Evolutionary conservation across 1,140 invertebrate species (phyloP).

Genomic region (Drosophila suzukii): DNA sequence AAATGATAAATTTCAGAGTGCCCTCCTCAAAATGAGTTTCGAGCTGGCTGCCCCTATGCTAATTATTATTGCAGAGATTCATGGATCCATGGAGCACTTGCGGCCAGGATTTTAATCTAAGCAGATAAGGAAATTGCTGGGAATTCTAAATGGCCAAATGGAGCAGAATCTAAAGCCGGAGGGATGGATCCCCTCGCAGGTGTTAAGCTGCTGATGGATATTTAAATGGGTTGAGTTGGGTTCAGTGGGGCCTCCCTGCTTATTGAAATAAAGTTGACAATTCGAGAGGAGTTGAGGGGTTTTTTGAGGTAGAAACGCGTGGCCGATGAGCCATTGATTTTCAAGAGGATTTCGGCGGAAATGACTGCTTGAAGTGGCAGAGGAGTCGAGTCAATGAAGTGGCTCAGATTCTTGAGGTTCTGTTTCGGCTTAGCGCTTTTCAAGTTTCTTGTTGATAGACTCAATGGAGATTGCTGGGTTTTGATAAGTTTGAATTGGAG

Average conservation of each 20-base stretch:
- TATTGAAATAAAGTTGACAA: slow-evolving; percentile 61
- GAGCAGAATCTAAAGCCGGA: slow-evolving; percentile 64
- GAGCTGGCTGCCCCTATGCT: slow-evolving; percentile 50
- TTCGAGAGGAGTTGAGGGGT: slow-evolving; percentile 8
- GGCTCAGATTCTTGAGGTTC: slow-evolving; percentile 11
- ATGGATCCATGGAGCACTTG: slow-evolving; percentile 34
- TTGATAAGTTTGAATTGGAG: slow-evolving; percentile 5
- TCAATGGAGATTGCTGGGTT: slow-evolving; percentile 21
- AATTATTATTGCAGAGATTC: slow-evolving; percentile 73
- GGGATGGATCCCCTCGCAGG: slow-evolving; percentile 24
- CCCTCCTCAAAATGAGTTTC: slow-evolving; percentile 29
- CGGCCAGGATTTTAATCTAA: slow-evolving; percentile 69
- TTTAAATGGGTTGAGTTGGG: slow-evolving; percentile 55
- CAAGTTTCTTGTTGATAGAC: slow-evolving; percentile 27
- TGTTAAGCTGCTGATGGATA: slow-evolving; percentile 73
- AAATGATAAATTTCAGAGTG: slow-evolving; percentile 70
- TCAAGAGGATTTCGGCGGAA: slow-evolving; percentile 35
- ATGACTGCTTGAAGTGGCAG: slow-evolving; percentile 19
- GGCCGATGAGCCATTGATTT: slow-evolving; percentile 35
- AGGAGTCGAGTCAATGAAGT: slow-evolving; percentile 28
- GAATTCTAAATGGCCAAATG: slow-evolving; percentile 77
- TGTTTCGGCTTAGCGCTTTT: slow-evolving; percentile 14
- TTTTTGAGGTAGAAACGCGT: slow-evolving; percentile 2
- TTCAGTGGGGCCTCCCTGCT: slow-evolving; percentile 9
- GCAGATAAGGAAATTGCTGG: slow-evolving; percentile 80